Conservation (phyloP, 2,113 vertebrate species). For the Theristicus caerulescens region DNA sequence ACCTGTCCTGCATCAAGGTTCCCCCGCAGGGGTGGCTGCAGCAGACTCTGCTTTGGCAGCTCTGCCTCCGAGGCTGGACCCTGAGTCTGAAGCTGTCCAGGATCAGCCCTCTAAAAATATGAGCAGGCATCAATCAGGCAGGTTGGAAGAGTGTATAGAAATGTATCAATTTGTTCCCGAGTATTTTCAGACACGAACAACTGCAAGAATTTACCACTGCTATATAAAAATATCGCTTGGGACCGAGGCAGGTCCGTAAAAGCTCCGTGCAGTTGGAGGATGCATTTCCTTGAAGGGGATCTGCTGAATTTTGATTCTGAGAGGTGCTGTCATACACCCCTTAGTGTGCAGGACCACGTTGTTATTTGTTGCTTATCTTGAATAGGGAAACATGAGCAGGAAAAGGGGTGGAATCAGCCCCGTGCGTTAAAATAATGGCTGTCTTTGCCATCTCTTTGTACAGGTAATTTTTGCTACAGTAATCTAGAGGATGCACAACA, state of each 20-base stretch:
- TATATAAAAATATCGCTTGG: not conserved
- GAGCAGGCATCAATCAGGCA: not conserved
- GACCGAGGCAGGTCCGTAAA: not conserved
- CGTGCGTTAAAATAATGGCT: not conserved
- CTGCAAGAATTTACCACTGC: slow-evolving; percentile 5
- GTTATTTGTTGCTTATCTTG: not conserved
- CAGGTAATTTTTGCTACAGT: not conserved
- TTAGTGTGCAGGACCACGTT: not conserved
- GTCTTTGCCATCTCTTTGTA: not conserved
- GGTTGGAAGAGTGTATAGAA: not conserved
- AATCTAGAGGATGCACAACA: not conserved
- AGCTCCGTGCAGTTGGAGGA: not conserved
- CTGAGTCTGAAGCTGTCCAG: not conserved
- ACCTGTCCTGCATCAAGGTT: not conserved
- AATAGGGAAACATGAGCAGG: not conserved
- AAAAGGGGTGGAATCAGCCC: not conserved
- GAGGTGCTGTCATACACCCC: not conserved
- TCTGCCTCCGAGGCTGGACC: not conserved
- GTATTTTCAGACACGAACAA: slow-evolving; percentile 1
- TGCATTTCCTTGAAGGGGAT: not conserved
- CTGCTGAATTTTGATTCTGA: not conserved
- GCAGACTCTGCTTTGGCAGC: not conserved
- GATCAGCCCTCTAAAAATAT: not conserved
- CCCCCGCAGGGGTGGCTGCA: not conserved
- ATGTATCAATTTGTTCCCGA: not conserved